A percentile compares a stretch with the other conserved stretches of the same genome.
phyloP scores from a whole-genome alignment of 2,113 vertebrate species.

The Scomber japonicus region DNA sequence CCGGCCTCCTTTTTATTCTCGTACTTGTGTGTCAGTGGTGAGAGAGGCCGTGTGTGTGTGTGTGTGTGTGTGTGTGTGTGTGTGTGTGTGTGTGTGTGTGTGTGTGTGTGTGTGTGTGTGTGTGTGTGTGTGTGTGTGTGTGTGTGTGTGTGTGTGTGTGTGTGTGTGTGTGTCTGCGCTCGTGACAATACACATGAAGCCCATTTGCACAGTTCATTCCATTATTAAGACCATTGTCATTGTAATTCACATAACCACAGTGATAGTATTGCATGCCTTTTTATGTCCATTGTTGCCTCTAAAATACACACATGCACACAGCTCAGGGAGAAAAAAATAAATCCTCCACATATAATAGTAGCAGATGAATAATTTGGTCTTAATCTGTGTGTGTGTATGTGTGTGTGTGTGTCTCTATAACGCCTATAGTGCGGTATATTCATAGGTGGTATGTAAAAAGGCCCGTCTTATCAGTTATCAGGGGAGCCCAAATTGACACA shows the following conservation, averaged over 20 bases:
- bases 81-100: not conserved
- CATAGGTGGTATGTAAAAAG: slow-evolving; percentile 80
- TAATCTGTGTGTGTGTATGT: slow-evolving; percentile 62
- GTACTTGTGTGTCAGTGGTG: not conserved
- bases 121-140: not conserved
- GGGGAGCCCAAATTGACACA: slow-evolving; percentile 79
- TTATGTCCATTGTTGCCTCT: slow-evolving; percentile 76
- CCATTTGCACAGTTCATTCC: slow-evolving; percentile 68
- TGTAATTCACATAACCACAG: slow-evolving; percentile 67
- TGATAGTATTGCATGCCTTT: slow-evolving; percentile 68
- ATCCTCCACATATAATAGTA: slow-evolving; percentile 76
- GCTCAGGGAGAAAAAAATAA: slow-evolving; percentile 65
- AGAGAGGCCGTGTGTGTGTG: not conserved
- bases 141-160: not conserved
- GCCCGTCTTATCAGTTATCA: slow-evolving; percentile 75
- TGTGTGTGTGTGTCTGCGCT: not conserved
- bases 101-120: not conserved
- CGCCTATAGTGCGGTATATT: slow-evolving; percentile 74
- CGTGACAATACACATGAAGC: slow-evolving; percentile 45
- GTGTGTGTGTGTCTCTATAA: slow-evolving; percentile 54
- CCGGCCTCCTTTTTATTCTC: not conserved
- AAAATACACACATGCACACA: slow-evolving; percentile 62
- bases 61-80: no score
- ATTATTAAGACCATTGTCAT: slow-evolving; percentile 71
- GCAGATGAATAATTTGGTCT: slow-evolving; percentile 78